These are phyloP conservation scores for Virgularia gustaviana DNA, from an alignment of 92 coral and sea anemone genomes.

Conservation along the genomic window DNA sequence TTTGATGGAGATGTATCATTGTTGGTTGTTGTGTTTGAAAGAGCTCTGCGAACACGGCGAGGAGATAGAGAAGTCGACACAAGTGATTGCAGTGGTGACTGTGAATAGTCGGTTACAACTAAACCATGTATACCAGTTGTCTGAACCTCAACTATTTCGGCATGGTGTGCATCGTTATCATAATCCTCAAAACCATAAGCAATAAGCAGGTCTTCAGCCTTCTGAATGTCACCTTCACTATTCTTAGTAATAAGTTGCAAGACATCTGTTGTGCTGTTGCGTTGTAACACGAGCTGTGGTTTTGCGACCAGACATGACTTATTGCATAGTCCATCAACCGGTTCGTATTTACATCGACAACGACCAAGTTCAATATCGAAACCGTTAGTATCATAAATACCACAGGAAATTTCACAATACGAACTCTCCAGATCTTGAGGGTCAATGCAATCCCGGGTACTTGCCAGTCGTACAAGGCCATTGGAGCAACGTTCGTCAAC, in stretches of 20 bases:
- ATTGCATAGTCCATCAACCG: slow-evolving; percentile 53
- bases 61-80: slow-evolving; percentile 29
- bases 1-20: slow-evolving; percentile 22
- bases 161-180: slow-evolving; percentile 29
- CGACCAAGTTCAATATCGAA: slow-evolving; percentile 56
- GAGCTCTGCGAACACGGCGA: slow-evolving; percentile 59
- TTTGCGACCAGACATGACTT: slow-evolving; percentile 43
- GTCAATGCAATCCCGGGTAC: slow-evolving; percentile 63
- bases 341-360: slow-evolving; percentile 55
- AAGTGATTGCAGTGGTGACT: slow-evolving; percentile 14
- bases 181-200: slow-evolving; percentile 31
- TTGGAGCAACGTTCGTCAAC: slow-evolving; percentile 67
- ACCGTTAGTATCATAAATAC: background rate
- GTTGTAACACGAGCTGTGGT: slow-evolving; percentile 38
- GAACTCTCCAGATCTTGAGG: slow-evolving; percentile 13
- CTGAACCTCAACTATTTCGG: slow-evolving; percentile 47
- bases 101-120: slow-evolving; percentile 23
- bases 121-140: slow-evolving; percentile 39
- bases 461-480: slow-evolving; percentile 59
- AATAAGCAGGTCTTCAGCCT: slow-evolving; percentile 4
- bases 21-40: slow-evolving; percentile 34
- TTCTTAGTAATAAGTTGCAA: slow-evolving; percentile 9
- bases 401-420: slow-evolving; percentile 17
- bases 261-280: slow-evolving; percentile 31
- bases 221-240: background rate